Evolutionary conservation across 2,113 vertebrate species (phyloP).

Genomic region (Tonatia bakeri): DNA sequence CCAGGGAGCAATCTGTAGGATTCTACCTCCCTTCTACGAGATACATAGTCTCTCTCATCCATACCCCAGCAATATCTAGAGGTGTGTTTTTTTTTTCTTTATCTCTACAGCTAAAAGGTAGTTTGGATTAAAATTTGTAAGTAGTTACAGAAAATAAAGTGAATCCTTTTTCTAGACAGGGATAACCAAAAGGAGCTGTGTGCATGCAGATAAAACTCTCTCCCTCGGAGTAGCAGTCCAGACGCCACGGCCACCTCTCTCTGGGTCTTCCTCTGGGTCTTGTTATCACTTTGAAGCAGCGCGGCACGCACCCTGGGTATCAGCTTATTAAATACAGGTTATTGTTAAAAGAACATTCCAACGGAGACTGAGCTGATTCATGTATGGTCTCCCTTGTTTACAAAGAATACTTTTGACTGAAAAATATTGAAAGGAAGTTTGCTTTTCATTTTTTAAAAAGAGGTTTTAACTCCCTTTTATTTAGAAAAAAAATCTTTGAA

Average conservation of each 20-base stretch:
- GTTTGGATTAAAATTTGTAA: conserved; percentile 67
- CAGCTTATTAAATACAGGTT: conserved; percentile 79
- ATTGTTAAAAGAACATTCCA: conserved; percentile 80
- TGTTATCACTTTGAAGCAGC: conserved; percentile 78
- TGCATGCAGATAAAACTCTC: conserved; percentile 50
- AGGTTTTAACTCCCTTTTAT: conserved; percentile 66
- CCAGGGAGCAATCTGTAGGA: background rate
- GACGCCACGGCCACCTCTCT: conserved; percentile 66
- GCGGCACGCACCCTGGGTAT: conserved; percentile 62
- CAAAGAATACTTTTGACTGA: conserved; percentile 59
- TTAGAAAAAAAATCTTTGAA: conserved; percentile 48
- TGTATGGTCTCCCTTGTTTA: conserved; percentile 79
- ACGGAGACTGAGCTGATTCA: conserved; percentile 74
- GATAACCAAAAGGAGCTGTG: conserved; percentile 44
- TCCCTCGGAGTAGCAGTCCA: conserved; percentile 65
- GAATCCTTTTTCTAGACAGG: conserved; percentile 8
- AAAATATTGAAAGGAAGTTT: conserved; percentile 56
- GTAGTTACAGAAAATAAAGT: conserved; percentile 61
- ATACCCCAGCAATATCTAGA: background rate
- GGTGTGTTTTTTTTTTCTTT: background rate
- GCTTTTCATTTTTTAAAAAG: conserved; percentile 53
- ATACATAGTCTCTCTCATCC: background rate
- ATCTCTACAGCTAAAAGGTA: conserved; percentile 31
- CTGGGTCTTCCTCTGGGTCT: conserved; percentile 75
- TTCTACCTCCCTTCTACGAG: background rate